These are phyloP conservation scores for Eremobia ochroleuca DNA, from an alignment of 2,888 invertebrate species.

Conservation along the genomic window DNA sequence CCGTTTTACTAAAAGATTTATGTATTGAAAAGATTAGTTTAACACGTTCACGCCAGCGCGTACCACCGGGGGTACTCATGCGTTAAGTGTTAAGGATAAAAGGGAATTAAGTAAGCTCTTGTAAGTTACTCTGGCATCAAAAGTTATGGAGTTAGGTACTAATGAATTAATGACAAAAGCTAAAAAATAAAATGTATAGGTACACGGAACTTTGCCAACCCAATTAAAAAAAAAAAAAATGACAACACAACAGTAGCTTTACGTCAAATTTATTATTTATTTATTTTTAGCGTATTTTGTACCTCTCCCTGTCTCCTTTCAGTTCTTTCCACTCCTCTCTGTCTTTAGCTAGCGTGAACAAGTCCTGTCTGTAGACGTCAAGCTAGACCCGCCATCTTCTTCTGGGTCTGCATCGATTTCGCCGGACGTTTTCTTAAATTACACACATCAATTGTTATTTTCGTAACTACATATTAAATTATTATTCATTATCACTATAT, in stretches of 20 bases:
- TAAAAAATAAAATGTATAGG: background rate
- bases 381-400: background rate
- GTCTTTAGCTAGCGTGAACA: background rate
- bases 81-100: too few relatives aligned
- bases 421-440: background rate
- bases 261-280: background rate
- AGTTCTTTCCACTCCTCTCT: background rate
- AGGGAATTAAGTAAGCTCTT: background rate
- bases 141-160: background rate
- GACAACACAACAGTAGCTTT: background rate
- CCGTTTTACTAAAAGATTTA: background rate
- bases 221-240: background rate
- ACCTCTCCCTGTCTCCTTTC: background rate
- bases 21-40: background rate
- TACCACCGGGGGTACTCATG: too few relatives aligned
- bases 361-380: background rate
- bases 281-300: background rate
- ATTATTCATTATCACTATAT: slow-evolving; percentile 4
- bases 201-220: background rate
- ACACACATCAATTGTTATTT: background rate
- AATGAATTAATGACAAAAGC: background rate
- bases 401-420: background rate
- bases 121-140: background rate
- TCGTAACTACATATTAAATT: background rate
- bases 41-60: too few relatives aligned